Evolutionary conservation across 2,797 vertebrate species (phyloP), one percentile per base, ranked within the genome.

Genomic region (Eupleurogrammus muticus): DNA sequence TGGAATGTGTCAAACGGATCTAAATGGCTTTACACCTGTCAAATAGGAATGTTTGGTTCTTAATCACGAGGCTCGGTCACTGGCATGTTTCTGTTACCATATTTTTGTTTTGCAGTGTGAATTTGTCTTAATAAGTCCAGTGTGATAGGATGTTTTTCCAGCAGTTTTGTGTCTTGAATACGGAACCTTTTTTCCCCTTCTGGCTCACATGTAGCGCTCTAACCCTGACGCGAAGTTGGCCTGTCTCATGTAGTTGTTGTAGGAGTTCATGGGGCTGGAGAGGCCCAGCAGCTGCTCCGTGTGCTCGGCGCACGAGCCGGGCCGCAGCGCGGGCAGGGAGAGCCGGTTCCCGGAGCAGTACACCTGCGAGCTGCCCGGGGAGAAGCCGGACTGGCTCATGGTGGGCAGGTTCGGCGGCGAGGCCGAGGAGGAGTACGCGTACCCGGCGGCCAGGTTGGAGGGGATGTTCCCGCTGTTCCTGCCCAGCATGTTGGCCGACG

Each of bases 151-250:
- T 28, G 7, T 38, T 44, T 9, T 9, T 4, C 9, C 21, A n/a
- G 5, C 12, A 56, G 20, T 7, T 16, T 36, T 9, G 14, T 32
- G 34, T 0, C 12, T 73, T 32, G 49, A 49, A 28, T 42, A 14
- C 40, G 47, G 28, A 28, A 16, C 28, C 4, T 9, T 13, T 32
- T 35, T 11, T 19, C 47, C n/a, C n/a, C n/a, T n/a, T n/a, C n/a
- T n/a, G 11, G 55, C 46, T 88, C 87, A 99, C 96, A 98, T 94
- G 79, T 98, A 99, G 23, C 97, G 93, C 83, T 99, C 97, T 50
- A 99, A 80, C 38, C 96, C 95, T 0, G 96, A 68, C 0, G 95
- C 83, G 81, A 96, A 99, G 83, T 93, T 96, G 49, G 95, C 89
- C 66, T 95, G 97, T 72, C 96, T 92, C 94, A 96, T 92, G 86